Conservation (phyloP, 2,113 vertebrate species). For the Corydoras sp. region DNA sequence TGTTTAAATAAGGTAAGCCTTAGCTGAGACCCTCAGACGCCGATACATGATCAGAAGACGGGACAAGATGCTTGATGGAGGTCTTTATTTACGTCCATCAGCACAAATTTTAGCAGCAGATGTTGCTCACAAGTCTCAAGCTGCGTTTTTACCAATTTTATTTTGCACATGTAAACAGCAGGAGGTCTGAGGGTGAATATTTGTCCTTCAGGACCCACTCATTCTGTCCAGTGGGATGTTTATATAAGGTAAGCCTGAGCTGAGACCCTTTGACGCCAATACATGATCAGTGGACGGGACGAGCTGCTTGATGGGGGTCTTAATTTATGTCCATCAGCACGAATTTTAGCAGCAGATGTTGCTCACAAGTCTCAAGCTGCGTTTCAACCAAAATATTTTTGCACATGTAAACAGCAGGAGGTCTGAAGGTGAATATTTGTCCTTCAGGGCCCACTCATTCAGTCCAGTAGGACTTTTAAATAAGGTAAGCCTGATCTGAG, state of each 20-base stretch:
- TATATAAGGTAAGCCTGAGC: background rate
- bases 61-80: constrained; percentile 49
- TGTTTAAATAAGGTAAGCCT: background rate
- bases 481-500: background rate
- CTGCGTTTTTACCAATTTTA: background rate
- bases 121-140: too few species aligned
- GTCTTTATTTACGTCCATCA: too few species aligned
- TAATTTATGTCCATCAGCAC: too few species aligned
- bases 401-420: too few species aligned
- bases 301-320: constrained; percentile 48
- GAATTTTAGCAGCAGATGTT: too few species aligned
- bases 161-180: too few species aligned
- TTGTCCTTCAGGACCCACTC: too few species aligned
- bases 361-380: too few species aligned
- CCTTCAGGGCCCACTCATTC: too few species aligned
- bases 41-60: constrained; percentile 30
- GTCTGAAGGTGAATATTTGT: too few species aligned
- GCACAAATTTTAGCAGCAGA: too few species aligned
- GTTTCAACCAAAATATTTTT: background rate
- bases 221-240: background rate
- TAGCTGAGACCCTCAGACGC: background rate
- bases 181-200: too few species aligned
- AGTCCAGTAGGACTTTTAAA: background rate
- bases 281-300: constrained; percentile 31
- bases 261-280: background rate